Percentiles rank a stretch among this genome's conserved stretches.
phyloP scores from a whole-genome alignment of 30 jellyfish, hydroid and myxozoan species.

The Hydractinia symbiolongicarpus region DNA sequence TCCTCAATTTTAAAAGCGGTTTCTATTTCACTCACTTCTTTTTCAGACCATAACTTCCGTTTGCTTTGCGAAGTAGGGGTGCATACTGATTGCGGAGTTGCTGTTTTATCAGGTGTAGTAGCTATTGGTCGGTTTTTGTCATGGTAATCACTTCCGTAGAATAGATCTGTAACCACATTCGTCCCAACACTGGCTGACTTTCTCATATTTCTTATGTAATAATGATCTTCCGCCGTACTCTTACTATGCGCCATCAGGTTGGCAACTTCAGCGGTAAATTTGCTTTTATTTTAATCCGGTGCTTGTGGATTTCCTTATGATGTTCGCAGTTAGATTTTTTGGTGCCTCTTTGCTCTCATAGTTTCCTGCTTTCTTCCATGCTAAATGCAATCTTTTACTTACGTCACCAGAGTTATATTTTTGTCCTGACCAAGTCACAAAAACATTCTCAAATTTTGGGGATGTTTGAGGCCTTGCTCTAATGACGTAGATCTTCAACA shows the following conservation, averaged over 20 bases:
- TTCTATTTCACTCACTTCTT: neutral
- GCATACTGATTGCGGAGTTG: too few relatives aligned
- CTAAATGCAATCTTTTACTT: neutral
- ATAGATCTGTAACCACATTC: neutral
- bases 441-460: slow-evolving; percentile 18
- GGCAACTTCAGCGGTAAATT: slow-evolving; percentile 1
- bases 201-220: slow-evolving; percentile 2
- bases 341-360: neutral
- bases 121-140: neutral
- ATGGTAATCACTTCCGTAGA: neutral
- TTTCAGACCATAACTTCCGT: slow-evolving; percentile 9
- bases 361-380: slow-evolving; percentile 20
- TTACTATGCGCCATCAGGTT: slow-evolving; percentile 10
- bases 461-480: slow-evolving; percentile 1
- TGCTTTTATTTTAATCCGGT: slow-evolving; percentile 10
- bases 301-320: slow-evolving; percentile 12
- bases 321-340: slow-evolving; percentile 8
- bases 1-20: neutral
- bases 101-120: neutral
- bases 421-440: slow-evolving; percentile 14
- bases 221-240: slow-evolving; percentile 9
- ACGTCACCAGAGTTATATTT: neutral
- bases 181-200: neutral
- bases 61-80: neutral
- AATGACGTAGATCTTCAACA: slow-evolving; percentile 5